Evolutionary conservation across 1,140 invertebrate genomes (phyloP), one percentile per base, ranked within the genome.

Genomic region (Diuraphis noxia): DNA sequence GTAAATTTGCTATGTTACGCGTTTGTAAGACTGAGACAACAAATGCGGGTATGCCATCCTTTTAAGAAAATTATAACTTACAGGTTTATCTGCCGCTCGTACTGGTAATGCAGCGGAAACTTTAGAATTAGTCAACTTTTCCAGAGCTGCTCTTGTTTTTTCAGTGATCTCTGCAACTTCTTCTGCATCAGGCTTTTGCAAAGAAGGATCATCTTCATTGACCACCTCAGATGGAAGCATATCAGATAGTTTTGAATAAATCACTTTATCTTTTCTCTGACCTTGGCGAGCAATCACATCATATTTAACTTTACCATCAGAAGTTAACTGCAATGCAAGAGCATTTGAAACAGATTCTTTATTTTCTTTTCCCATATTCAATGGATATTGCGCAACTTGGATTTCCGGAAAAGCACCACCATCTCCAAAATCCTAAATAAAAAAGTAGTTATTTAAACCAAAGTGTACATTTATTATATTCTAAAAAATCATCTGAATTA

Each of bases 381-480:
- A 94, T 0, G 99, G 99, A 94, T 98, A 99, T 93, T 99, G 99
- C 0, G 98, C 98, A 25, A 99, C 97, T 94, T 97, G 97, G 92
- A 99, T 99, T 95, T 99, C 99, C 2, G 99, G 99, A 94, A 98
- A 99, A 0, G 99, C 98, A 23, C 99, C 99, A 17, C 99, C 99
- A 96, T 99, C 99, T 93, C 96, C 96, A 95, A 96, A 98, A 94
- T 98, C 97, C 95, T 95, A 82, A 36, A 49, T 6, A 82, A 82
- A 36, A 85, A 7, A 82, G 23, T n/a, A 17, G 56, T 63, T n/a
- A 63, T n/a, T 63, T 63, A n/a, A 63, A 63, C 30, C 13, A 63
- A 63, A 63, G 13, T n/a, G 5, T 63, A 17, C 10, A 63, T 13
- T 63, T n/a, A 63, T 63, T 56, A 10, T n/a, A 13, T 63, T 63